Base-by-base conservation (phyloP, 2,797 vertebrate species). In the Hephaestus fuliginosus region DNA sequence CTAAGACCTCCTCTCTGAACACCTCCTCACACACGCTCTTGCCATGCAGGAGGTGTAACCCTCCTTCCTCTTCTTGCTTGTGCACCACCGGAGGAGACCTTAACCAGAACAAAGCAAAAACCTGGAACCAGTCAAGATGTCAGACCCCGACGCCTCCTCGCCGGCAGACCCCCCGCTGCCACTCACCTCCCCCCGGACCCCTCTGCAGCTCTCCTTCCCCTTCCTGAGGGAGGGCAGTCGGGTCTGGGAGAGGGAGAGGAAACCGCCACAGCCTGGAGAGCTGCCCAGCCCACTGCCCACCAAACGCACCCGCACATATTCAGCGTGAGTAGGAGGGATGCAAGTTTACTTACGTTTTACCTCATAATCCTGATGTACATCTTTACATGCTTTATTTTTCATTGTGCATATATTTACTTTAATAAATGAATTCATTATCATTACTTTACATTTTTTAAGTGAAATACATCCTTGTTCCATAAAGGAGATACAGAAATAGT, bases 241-340 rank as follows among this genome's bases (percentile, higher is more conserved):
- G 64, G 93, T 98, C 58, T 98, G 97, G 96, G 98, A 98, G 86
- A 88, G 93, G 68, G 98, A 99, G 83, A 92, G 94, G 84, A 97
- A 97, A 61, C 95, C 96, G 1, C 95, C 96, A 3, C 92, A 91
- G 82, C 86, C 95, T 0, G 93, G 97, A 80, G 97, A 99, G 74
- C 96, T 98, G 83, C 97, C 96, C 75, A 99, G 97, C 83, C 98
- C 98, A 1, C 96, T 99, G 86, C 98, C 98, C 83, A 99, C 98
- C 87, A 99, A 99, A 76, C 97, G 98, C 86, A 99, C 97, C 81
- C 96, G 98, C 84, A 99, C 98, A 1, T 99, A 98, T 87, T 99
- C 98, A 0, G 98, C 98, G 98, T 99, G 96, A 98, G 98, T 97
- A 5, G 25, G 12, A 70, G 1, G 48, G 18, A 18, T 58, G 18